Percentiles rank a stretch among this genome's conserved stretches.
Conservation (phyloP, 1,140 invertebrate species). For the Macrobrachium rosenbergii region DNA sequence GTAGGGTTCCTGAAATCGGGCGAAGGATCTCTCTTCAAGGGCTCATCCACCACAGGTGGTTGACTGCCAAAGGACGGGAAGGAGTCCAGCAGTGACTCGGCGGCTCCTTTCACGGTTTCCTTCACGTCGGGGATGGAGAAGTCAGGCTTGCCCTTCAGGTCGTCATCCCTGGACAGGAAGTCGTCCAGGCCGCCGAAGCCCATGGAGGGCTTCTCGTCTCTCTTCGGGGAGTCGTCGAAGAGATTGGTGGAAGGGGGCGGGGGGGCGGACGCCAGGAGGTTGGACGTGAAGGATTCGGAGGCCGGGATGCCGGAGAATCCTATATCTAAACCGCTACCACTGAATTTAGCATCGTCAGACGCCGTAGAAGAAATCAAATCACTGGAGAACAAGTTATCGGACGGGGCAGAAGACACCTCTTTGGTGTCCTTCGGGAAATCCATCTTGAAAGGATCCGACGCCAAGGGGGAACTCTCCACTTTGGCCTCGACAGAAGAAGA, state of each 20-base stretch:
- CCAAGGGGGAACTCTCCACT: background rate
- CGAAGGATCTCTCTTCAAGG: no score
- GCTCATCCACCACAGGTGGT: no score
- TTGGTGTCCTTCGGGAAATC: constrained; percentile 13
- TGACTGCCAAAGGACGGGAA: background rate
- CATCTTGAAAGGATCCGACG: background rate
- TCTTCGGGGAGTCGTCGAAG: background rate
- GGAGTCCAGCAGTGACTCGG: background rate
- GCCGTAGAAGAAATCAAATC: no score
- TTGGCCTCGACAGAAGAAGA: background rate
- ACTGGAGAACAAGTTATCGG: background rate
- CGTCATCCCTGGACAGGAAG: no score
- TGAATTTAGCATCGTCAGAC: background rate
- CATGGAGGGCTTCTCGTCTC: no score
- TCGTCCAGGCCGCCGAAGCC: no score
- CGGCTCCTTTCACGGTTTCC: background rate
- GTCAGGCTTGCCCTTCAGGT: no score
- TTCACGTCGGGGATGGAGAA: background rate
- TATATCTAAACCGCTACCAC: constrained; percentile 15
- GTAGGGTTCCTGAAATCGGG: background rate
- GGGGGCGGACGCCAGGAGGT: constrained; percentile 21
- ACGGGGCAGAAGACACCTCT: background rate
- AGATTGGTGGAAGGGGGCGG: constrained; percentile 5
- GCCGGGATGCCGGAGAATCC: no score
- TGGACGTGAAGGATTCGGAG: background rate